Evolutionary conservation across 2,888 invertebrate genomes (phyloP).

Genomic region (Pyrgus malvae): DNA sequence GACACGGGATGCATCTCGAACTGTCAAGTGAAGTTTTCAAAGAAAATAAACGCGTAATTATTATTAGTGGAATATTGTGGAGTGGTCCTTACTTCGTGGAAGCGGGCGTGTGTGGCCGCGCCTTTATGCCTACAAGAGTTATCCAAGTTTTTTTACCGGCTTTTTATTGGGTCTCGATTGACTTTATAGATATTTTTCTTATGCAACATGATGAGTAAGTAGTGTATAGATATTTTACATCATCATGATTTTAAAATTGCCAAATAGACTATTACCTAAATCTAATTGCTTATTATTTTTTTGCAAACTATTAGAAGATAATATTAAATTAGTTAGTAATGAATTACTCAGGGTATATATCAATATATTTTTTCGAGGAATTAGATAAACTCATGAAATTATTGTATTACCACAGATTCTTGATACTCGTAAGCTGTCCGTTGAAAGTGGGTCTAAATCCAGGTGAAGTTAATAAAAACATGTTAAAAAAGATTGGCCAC

Average conservation of each 20-base stretch:
- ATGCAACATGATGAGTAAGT: not conserved
- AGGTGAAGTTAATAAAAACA: too few species aligned
- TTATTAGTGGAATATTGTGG: conserved; percentile 59
- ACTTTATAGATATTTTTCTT: conserved; percentile 7
- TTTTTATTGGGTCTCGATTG: conserved; percentile 7
- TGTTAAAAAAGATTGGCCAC: too few species aligned
- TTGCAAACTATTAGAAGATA: too few species aligned
- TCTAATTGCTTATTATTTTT: not conserved
- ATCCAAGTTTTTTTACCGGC: conserved; percentile 2
- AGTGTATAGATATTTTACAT: not conserved
- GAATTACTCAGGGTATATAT: too few species aligned
- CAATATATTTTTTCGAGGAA: too few species aligned
- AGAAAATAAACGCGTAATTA: conserved; percentile 76
- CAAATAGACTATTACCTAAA: too few species aligned
- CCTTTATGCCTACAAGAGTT: conserved; percentile 50
- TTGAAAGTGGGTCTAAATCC: too few species aligned
- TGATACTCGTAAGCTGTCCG: too few species aligned
- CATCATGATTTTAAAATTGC: not conserved
- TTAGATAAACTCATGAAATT: too few species aligned
- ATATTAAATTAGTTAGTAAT: too few species aligned
- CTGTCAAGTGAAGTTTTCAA: conserved; percentile 68
- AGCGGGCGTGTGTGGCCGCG: conserved; percentile 58
- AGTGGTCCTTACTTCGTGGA: conserved; percentile 52
- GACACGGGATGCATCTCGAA: conserved; percentile 72
- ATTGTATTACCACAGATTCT: too few species aligned